These are phyloP conservation scores for Ceratoteleas bidentatus DNA, from an alignment of 1,140 invertebrate genomes.

Conservation along the genomic window DNA sequence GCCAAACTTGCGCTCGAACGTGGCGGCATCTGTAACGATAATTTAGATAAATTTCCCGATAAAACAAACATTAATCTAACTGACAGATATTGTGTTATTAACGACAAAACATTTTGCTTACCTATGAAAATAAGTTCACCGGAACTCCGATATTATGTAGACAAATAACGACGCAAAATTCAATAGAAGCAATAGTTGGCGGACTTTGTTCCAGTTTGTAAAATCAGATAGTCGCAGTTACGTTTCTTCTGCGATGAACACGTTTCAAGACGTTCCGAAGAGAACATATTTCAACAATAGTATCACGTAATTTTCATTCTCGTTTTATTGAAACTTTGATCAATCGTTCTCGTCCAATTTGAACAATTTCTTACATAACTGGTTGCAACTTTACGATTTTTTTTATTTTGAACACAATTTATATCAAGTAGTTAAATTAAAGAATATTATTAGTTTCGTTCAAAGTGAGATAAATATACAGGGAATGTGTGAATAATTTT, in stretches of 20 bases:
- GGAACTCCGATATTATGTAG: conserved; percentile 39
- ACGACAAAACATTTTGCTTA: conserved; percentile 41
- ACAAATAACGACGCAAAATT: conserved; percentile 51
- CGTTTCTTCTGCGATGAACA: conserved; percentile 31
- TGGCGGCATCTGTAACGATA: conserved; percentile 29
- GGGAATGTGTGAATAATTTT: too few species aligned
- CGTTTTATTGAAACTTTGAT: background rate
- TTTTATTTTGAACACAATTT: too few species aligned
- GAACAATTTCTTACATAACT: too few species aligned
- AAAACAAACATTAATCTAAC: conserved; percentile 50
- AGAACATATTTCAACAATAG: conserved; percentile 18
- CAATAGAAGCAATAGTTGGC: conserved; percentile 46
- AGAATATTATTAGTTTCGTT: too few species aligned
- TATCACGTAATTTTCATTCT: conserved; percentile 4
- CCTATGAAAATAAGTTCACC: conserved; percentile 45
- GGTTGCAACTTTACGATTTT: too few species aligned
- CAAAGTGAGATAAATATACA: too few species aligned
- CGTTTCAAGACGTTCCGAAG: conserved; percentile 9
- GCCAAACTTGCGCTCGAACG: conserved; percentile 13
- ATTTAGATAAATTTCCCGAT: conserved; percentile 43
- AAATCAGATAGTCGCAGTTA: conserved; percentile 43
- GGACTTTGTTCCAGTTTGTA: conserved; percentile 51
- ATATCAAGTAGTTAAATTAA: too few species aligned
- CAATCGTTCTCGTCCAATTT: too few species aligned
- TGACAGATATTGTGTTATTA: conserved; percentile 45